Base-by-base conservation (phyloP, 2,113 vertebrate species). In the Gallinago paraguaiae region DNA sequence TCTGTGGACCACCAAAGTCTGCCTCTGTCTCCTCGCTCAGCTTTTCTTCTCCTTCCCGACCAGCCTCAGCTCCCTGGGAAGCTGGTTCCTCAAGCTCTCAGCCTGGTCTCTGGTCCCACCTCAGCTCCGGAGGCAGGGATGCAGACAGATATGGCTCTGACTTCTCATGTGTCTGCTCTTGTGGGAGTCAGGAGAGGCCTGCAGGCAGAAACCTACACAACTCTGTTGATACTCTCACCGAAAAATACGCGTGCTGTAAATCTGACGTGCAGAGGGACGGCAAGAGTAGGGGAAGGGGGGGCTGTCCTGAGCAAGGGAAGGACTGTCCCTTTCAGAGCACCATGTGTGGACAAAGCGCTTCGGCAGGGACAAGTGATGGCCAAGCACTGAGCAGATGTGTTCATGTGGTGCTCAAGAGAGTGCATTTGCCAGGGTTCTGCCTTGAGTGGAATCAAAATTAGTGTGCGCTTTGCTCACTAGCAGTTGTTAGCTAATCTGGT, bases 231-330 rank as follows among this genome's bases (percentile, higher is more conserved):
- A 31, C 51, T 60, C 30, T 46, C 19, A 18, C 33, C 64, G 74
- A 61, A 85, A 86, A 90, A 74, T 15, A 30, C 0, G 0, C 0
- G 0, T 48, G 20, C 24, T 57, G 27, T 54, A 83, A 74, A 54
- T 54, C 23, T 20, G 13, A 48, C 2, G 1, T 57, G 35, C n/a
- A 31, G 67, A 63, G 39, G 24, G 51, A 14, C 11, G 33, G 16
- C 27, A 43, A 35, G 43, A 61, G 35, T 1, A 77, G 2, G 22
- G 46, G 10, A 88, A 78, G 10, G 35, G 11, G 67, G 60, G 17
- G 35, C 45, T 84, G 28, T 33, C 48, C 28, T 53, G 35, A n/a
- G 57, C 19, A 39, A 65, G 53, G 14, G 48, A 30, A 81, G 74
- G 9, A 27, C 23, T 41, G 22, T 8, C 28, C 48, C 11, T 90